phyloP scores from a whole-genome alignment of 2,888 invertebrate genomes.

The Diarsia dahlii region DNA sequence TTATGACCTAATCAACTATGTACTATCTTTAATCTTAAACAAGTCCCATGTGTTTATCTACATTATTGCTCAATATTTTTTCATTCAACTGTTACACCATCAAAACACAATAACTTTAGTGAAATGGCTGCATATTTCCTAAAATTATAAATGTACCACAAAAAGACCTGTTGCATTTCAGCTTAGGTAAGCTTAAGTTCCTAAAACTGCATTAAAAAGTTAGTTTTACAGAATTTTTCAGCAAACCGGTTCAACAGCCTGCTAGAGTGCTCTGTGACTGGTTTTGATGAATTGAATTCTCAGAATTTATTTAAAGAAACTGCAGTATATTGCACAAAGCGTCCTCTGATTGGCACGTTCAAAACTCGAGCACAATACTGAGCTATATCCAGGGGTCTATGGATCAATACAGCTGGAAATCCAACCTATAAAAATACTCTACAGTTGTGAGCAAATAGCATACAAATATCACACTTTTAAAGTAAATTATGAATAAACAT shows the following conservation, averaged over 20 bases:
- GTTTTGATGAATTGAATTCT: conserved; percentile 36
- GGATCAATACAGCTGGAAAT: conserved; percentile 70
- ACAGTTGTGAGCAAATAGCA: conserved; percentile 14
- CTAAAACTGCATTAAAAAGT: background rate
- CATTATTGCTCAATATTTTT: conserved; percentile 3
- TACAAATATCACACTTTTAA: conserved; percentile 12
- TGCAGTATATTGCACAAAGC: conserved; percentile 49
- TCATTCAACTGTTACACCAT: conserved; percentile 9
- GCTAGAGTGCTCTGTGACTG: conserved; percentile 4
- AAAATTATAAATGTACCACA: conserved; percentile 12
- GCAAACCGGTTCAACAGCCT: background rate
- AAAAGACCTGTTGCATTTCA: conserved; percentile 31
- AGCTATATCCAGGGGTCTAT: conserved; percentile 60
- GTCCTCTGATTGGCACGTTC: conserved; percentile 43
- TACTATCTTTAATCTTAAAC: background rate
- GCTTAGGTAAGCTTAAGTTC: background rate
- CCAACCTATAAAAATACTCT: conserved; percentile 64
- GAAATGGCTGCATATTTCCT: background rate
- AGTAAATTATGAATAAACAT: conserved; percentile 29
- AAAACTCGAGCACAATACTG: conserved; percentile 47
- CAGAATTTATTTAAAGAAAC: conserved; percentile 24
- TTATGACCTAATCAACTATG: background rate
- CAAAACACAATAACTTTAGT: background rate
- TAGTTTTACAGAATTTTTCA: background rate
- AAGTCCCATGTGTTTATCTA: background rate